A percentile compares a stretch with the other conserved stretches of the same genome.
phyloP scores from a whole-genome alignment of 2,797 vertebrate genomes.

The Spinus pinus region DNA sequence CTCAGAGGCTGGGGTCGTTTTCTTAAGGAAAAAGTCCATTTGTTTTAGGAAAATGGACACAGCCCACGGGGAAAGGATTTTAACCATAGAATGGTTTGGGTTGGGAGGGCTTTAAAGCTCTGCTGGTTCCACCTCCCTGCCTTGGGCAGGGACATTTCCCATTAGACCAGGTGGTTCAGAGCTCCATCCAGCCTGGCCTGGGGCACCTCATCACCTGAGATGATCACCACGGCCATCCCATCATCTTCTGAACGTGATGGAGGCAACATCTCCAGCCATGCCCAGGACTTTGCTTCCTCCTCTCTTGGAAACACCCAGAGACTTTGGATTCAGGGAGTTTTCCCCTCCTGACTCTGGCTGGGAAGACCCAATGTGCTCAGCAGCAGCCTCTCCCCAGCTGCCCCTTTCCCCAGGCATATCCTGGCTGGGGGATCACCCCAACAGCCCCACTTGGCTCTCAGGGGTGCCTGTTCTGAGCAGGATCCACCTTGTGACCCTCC shows the following conservation, averaged over 20 bases:
- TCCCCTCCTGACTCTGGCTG: neutral
- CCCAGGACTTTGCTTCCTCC: neutral
- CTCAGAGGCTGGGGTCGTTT: rapidly evolving
- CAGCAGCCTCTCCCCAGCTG: neutral
- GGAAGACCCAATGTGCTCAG: neutral
- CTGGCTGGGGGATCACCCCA: rapidly evolving
- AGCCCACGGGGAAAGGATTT: neutral
- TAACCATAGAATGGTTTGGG: neutral
- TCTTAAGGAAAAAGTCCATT: neutral
- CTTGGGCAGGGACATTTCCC: neutral
- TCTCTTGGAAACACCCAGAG: neutral
- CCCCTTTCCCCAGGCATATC: neutral
- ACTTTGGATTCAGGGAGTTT: neutral
- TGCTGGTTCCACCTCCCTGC: no score
- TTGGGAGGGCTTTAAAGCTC: neutral
- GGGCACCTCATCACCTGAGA: neutral
- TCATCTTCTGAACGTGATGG: rapidly evolving
- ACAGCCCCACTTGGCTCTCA: neutral
- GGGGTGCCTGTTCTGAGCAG: neutral
- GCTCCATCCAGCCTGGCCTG: neutral
- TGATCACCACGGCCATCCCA: neutral
- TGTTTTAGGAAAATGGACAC: neutral
- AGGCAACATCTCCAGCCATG: neutral
- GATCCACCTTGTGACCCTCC: rapidly evolving
- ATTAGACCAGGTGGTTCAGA: neutral